Evolutionary conservation across 1,140 invertebrate genomes (phyloP).

Genomic region (Uloborus diversus): DNA sequence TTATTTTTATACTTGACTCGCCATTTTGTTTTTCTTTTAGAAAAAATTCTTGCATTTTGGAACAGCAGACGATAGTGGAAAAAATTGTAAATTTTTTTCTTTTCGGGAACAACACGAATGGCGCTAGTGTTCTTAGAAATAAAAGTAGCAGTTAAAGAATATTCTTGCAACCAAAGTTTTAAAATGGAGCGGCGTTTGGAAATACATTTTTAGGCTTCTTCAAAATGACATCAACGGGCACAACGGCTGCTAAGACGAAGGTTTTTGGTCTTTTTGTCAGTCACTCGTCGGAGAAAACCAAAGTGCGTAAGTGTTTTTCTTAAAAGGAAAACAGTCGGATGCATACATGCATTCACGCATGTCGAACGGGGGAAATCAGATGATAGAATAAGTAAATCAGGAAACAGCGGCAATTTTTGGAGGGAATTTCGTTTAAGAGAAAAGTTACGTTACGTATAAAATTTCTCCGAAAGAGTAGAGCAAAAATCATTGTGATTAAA

Average conservation of each 20-base stretch:
- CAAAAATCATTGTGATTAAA: too few relatives aligned
- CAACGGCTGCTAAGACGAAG: conserved; percentile 43
- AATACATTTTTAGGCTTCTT: conserved; percentile 55
- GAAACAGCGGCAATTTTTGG: too few relatives aligned
- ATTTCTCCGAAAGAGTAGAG: too few relatives aligned
- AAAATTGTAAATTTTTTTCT: conserved; percentile 14
- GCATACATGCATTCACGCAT: conserved; percentile 19
- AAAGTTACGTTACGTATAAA: too few relatives aligned
- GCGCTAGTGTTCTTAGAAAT: conserved; percentile 41
- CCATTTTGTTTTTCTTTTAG: conserved; percentile 36
- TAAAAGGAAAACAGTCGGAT: conserved; percentile 42
- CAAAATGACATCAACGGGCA: conserved; percentile 47
- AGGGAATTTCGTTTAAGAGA: too few relatives aligned
- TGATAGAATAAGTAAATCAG: conserved; percentile 39
- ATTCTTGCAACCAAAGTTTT: conserved; percentile 45
- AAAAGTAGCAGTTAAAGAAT: conserved; percentile 55
- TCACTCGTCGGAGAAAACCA: not conserved
- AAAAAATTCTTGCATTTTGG: too few relatives aligned
- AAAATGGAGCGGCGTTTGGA: conserved; percentile 47
- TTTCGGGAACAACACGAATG: conserved; percentile 21
- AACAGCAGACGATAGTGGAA: conserved; percentile 33
- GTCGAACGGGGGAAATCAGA: not conserved
- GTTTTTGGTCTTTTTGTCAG: not conserved
- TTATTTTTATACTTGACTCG: conserved; percentile 10
- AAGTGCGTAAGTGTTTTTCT: conserved; percentile 51